Conservation (phyloP, 2,797 vertebrate genomes). For the Aphelocoma californica region DNA sequence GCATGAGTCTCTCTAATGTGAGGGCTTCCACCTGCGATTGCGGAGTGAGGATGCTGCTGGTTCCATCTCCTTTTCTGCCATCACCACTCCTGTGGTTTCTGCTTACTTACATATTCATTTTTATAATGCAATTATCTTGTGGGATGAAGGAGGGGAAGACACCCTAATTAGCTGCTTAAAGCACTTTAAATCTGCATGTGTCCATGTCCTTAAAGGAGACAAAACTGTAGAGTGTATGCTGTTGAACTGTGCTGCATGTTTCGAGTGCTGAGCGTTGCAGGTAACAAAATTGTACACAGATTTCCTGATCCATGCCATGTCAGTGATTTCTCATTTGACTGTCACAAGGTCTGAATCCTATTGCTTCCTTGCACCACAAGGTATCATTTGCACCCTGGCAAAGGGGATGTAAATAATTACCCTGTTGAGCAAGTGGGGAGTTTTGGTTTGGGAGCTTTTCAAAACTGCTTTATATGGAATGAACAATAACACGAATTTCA, state of each 20-base stretch:
- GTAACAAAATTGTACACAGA: not conserved
- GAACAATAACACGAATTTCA: constrained; percentile 26
- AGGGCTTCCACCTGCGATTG: constrained; percentile 67
- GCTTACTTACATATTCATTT: constrained; percentile 76
- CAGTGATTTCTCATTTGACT: not conserved
- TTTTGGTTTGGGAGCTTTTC: constrained; percentile 36
- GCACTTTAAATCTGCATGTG: constrained; percentile 56
- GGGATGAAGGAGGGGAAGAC: constrained; percentile 72
- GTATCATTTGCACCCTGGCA: not conserved
- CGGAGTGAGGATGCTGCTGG: constrained; percentile 47
- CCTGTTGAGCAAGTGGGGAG: not conserved
- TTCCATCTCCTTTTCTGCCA: constrained; percentile 66
- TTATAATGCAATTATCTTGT: constrained; percentile 78
- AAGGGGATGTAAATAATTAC: constrained; percentile 18
- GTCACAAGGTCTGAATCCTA: not conserved
- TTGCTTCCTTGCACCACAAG: not conserved
- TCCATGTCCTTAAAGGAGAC: constrained; percentile 52
- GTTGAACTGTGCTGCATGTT: not conserved
- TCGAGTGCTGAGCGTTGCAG: not conserved
- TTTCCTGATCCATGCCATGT: not conserved
- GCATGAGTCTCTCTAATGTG: constrained; percentile 57
- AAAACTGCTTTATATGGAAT: constrained; percentile 12
- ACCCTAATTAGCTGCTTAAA: constrained; percentile 76
- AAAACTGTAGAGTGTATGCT: not conserved
- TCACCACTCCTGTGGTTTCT: constrained; percentile 72